Conservation (phyloP, 2,113 vertebrate genomes). For the Cochlearius cochlearius region DNA sequence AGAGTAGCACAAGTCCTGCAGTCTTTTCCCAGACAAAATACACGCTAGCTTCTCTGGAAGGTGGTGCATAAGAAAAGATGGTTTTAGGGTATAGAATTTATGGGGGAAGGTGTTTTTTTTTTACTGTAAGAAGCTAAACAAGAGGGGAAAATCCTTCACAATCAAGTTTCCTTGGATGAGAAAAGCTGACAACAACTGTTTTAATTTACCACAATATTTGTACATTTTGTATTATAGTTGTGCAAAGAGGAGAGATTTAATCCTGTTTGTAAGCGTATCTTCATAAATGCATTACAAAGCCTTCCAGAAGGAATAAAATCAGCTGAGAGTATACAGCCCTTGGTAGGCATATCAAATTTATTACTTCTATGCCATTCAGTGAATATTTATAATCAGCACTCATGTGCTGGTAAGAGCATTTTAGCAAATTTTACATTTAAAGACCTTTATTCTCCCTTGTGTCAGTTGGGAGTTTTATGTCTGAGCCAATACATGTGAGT, state of each 20-base stretch:
- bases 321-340: constrained; percentile 27
- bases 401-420: not conserved
- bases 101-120: not conserved
- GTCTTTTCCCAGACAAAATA: not conserved
- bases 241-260: not conserved
- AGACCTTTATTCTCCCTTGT: not conserved
- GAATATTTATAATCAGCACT: constrained; percentile 1
- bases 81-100: not conserved
- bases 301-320: constrained; percentile 45
- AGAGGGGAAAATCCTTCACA: not conserved
- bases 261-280: not conserved
- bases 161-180: not conserved
- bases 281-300: constrained; percentile 23
- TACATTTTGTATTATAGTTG: not conserved
- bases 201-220: not conserved
- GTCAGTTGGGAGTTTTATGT: not conserved
- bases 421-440: not conserved
- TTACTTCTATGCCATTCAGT: constrained; percentile 9
- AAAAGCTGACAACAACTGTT: not conserved
- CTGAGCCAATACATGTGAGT: not conserved
- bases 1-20: not conserved
- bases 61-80: not conserved
- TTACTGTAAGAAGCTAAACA: not conserved
- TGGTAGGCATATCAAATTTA: constrained; percentile 39
- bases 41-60: not conserved